A percentile compares a stretch with the other conserved stretches of the same genome.
These are phyloP conservation scores for Troilus luridus DNA, from an alignment of 2,888 invertebrate genomes.

Conservation along the genomic window DNA sequence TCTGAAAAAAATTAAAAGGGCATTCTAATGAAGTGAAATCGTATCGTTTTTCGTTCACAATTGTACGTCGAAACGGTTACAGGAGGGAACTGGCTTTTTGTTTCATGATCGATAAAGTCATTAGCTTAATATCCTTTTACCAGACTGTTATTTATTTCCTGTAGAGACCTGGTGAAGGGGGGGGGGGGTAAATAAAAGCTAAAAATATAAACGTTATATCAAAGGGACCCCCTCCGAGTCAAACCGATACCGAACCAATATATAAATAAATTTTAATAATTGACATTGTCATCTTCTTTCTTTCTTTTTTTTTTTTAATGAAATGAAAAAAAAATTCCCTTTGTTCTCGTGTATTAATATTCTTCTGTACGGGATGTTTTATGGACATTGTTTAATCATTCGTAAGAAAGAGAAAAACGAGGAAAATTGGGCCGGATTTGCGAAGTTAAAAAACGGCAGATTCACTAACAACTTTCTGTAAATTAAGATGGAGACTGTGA, in stretches of 20 bases:
- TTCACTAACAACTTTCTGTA: no score
- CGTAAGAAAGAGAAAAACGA: no score
- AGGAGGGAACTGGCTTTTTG: neutral
- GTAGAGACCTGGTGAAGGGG: neutral
- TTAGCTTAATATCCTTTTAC: constrained; percentile 33
- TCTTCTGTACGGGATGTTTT: neutral
- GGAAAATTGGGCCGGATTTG: no score
- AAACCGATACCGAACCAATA: neutral
- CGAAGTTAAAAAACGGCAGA: no score
- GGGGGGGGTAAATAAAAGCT: neutral
- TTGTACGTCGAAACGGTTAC: neutral
- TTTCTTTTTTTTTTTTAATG: neutral
- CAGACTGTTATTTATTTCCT: constrained; percentile 14
- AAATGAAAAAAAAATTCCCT: neutral
- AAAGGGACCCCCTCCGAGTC: neutral
- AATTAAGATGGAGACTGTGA: no score
- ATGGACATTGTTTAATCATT: neutral
- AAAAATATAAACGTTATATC: neutral
- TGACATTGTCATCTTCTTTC: neutral
- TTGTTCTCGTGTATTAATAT: neutral
- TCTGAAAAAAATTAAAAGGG: neutral
- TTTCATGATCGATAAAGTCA: constrained; percentile 39
- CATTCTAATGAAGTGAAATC: constrained; percentile 15
- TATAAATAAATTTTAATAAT: constrained; percentile 1
- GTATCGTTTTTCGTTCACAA: constrained; percentile 25